A percentile compares a stretch with the other conserved stretches of the same genome.
phyloP scores from a whole-genome alignment of 2,888 invertebrate genomes.

The Ichneumon xanthorius region DNA sequence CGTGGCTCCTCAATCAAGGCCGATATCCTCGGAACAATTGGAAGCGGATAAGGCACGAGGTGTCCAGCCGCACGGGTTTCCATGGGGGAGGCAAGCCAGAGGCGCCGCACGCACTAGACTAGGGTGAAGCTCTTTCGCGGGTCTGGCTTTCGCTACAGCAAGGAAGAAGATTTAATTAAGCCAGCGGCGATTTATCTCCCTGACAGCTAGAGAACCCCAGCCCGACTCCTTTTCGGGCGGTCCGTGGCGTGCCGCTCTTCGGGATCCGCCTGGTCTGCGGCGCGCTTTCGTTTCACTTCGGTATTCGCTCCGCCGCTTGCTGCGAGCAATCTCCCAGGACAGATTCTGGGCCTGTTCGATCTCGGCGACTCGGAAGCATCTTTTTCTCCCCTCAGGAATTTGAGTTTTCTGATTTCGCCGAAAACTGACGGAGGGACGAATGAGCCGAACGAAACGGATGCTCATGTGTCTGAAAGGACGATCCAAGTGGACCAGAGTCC shows the following conservation, averaged over 20 bases:
- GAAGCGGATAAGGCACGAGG: conserved; percentile 60
- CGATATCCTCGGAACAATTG: conserved; percentile 84
- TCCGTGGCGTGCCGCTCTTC: conserved; percentile 59
- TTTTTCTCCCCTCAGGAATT: not conserved
- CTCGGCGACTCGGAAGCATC: not conserved
- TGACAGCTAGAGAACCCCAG: conserved; percentile 79
- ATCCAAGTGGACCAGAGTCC: not conserved
- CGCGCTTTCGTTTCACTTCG: conserved; percentile 49
- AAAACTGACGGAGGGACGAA: not conserved
- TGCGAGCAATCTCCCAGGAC: conserved; percentile 16
- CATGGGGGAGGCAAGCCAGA: conserved; percentile 73
- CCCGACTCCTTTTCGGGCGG: conserved; percentile 61
- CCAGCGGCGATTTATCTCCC: conserved; percentile 85
- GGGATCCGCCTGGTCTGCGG: conserved; percentile 54
- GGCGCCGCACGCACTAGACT: conserved; percentile 60
- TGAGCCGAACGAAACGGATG: not conserved
- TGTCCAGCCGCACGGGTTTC: conserved; percentile 58
- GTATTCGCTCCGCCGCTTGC: conserved; percentile 31
- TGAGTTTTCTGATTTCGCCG: not conserved
- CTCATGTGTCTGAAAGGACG: not conserved
- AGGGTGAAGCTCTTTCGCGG: conserved; percentile 66
- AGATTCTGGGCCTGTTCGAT: conserved; percentile 36
- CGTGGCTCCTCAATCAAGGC: conserved; percentile 81
- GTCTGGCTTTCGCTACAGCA: conserved; percentile 76
- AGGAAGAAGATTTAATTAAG: conserved; percentile 85